Evolutionary conservation across 2,888 invertebrate genomes (phyloP), one percentile per base, ranked within the genome.

Genomic region (Hymenopus coronatus): DNA sequence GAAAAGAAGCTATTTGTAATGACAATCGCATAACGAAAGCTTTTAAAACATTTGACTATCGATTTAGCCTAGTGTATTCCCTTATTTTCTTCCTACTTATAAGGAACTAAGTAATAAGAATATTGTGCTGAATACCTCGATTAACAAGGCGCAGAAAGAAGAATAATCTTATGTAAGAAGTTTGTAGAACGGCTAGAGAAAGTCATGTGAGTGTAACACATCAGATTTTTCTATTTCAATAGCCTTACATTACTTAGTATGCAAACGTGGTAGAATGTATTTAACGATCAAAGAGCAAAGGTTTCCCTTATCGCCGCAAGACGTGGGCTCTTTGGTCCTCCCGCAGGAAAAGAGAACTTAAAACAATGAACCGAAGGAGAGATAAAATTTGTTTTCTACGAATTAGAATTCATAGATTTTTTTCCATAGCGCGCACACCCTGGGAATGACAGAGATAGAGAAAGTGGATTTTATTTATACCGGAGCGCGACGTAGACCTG

Each of bases 331-430:
- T 70, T 70, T 15, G 54, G 54, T 20, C 20, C 12, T 40, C 40
- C 40, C 40, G 12, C 12, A 40, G 12, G 40, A 20, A 70, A 70
- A 70, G 6, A 3, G 20, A 70, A 70, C 15, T 20, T 28, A 14
- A 28, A 70, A 70, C 81, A 86, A 86, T 86, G 86, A 86, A 28
- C 70, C 70, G 30, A 7, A 86, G 86, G 54, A 33, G 46, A 88
- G 46, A 33, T 3, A 83, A 46, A 83, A 83, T 28, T 33, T 54
- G 84, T 83, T 84, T 88, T 28, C 46, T 83, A 83, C 84, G 83
- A 84, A 91, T 89, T 88, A 86, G 83, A 84, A 46, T 89, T 14
- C 89, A 81, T 88, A 89, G 83, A 84, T 89, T 86, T 85, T 30
- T 88, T 83, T 86, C 83, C 83, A 33, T 33, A n/a, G 20, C 54